A percentile compares a stretch with the other conserved stretches of the same genome.
These are phyloP conservation scores for Platerodrilus igneus DNA, from an alignment of 2,888 invertebrate genomes.

Conservation along the genomic window DNA sequence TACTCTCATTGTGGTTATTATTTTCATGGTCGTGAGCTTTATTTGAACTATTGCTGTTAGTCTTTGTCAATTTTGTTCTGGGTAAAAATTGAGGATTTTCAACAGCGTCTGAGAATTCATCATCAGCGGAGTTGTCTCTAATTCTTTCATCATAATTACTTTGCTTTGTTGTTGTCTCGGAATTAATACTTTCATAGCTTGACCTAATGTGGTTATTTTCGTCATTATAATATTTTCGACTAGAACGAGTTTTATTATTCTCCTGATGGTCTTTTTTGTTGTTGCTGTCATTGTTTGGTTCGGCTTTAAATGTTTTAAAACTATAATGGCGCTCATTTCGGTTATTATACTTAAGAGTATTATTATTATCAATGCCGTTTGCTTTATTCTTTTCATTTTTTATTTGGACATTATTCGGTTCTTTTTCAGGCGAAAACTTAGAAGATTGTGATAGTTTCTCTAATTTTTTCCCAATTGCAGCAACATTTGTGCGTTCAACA, in stretches of 20 bases:
- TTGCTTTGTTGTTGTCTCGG: slow-evolving; percentile 33
- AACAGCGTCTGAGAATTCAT: slow-evolving; percentile 43
- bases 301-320: slow-evolving; percentile 44
- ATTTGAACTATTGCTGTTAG: slow-evolving; percentile 45
- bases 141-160: slow-evolving; percentile 35
- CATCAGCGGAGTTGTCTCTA: slow-evolving; percentile 43
- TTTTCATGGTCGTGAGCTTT: slow-evolving; percentile 41
- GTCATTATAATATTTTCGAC: slow-evolving; percentile 30
- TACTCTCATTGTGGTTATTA: slow-evolving; percentile 48
- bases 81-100: slow-evolving; percentile 60
- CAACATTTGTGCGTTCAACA: slow-evolving; percentile 46
- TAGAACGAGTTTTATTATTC: slow-evolving; percentile 27
- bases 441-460: slow-evolving; percentile 46
- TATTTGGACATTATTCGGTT: slow-evolving; percentile 28
- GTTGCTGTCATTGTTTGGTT: slow-evolving; percentile 38
- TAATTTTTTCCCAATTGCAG: slow-evolving; percentile 46
- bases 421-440: slow-evolving; percentile 43
- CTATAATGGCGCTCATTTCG: slow-evolving; percentile 36
- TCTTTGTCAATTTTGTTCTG: slow-evolving; percentile 65
- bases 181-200: slow-evolving; percentile 45
- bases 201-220: slow-evolving; percentile 34
- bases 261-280: slow-evolving; percentile 33
- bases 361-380: slow-evolving; percentile 30
- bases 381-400: slow-evolving; percentile 30
- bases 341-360: slow-evolving; percentile 39